Conservation (phyloP, 92 coral and sea anemone species). For the Zoanthus solanderi region DNA sequence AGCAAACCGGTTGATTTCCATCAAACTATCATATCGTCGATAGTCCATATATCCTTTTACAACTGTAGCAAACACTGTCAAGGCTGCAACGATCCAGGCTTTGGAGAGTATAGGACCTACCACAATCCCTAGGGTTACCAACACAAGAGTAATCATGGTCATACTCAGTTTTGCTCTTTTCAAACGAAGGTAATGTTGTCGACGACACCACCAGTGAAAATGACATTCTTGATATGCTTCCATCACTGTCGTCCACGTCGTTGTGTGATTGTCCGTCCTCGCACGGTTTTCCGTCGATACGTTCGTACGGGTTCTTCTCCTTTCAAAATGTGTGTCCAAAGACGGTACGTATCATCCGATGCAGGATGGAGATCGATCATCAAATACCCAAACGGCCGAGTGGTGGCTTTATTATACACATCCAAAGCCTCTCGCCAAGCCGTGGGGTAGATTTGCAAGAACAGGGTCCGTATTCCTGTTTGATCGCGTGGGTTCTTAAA, state of each 20-base stretch:
- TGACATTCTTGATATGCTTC: neutral
- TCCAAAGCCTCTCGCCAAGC: constrained; percentile 38
- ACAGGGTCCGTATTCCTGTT: constrained; percentile 37
- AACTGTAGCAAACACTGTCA: neutral
- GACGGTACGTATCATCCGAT: constrained; percentile 19
- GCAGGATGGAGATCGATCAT: constrained; percentile 24
- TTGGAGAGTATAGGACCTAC: neutral
- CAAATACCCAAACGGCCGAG: constrained; percentile 54
- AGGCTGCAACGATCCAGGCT: neutral
- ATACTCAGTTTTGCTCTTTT: neutral
- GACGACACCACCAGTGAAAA: neutral
- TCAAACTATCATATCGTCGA: constrained; percentile 16
- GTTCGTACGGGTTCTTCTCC: constrained; percentile 17
- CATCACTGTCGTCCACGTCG: neutral
- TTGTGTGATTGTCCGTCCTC: neutral
- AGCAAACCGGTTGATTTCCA: neutral
- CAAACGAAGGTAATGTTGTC: neutral
- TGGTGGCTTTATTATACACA: constrained; percentile 36
- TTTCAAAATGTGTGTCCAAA: constrained; percentile 6
- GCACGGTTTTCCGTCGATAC: neutral
- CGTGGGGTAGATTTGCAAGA: constrained; percentile 47
- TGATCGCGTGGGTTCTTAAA: constrained; percentile 64
- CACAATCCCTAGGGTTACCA: neutral
- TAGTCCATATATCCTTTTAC: constrained; percentile 9
- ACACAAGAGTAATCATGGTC: neutral